These are phyloP conservation scores for Daktulosphaira vitifoliae DNA, from an alignment of 1,140 invertebrate species.

Conservation along the genomic window DNA sequence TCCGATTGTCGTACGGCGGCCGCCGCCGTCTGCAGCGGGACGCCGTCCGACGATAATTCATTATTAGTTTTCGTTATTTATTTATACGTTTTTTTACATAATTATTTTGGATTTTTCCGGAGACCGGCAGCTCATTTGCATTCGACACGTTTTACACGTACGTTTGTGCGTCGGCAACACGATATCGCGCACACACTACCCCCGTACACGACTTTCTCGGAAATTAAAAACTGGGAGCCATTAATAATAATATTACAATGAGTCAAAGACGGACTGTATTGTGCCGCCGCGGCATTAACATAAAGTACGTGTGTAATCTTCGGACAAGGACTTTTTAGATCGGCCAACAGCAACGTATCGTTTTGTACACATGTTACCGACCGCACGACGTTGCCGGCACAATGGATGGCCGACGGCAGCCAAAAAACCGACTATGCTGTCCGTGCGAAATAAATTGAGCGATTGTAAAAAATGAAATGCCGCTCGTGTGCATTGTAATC, in stretches of 20 bases:
- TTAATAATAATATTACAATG: constrained; percentile 16
- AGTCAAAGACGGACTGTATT: neutral
- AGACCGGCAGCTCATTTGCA: constrained; percentile 23
- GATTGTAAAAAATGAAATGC: too few relatives aligned
- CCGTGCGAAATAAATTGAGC: too few relatives aligned
- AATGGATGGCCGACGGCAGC: too few relatives aligned
- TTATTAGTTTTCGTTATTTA: constrained; percentile 32
- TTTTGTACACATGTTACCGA: too few relatives aligned
- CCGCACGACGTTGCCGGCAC: too few relatives aligned
- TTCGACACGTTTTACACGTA: constrained; percentile 21
- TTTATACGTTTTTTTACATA: constrained; percentile 3
- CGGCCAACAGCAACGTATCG: too few relatives aligned
- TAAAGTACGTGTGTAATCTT: constrained; percentile 13
- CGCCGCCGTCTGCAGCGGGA: neutral
- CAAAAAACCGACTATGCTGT: too few relatives aligned
- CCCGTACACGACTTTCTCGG: constrained; percentile 1
- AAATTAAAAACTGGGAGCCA: constrained; percentile 31
- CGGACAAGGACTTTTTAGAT: constrained; percentile 6
- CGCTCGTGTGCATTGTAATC: too few relatives aligned
- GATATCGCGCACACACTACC: neutral
- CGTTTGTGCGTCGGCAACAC: constrained; percentile 1
- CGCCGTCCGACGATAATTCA: constrained; percentile 19
- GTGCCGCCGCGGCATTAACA: neutral
- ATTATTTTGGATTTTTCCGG: neutral
- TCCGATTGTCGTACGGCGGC: too few relatives aligned